Percentiles rank a stretch among this genome's conserved stretches.
These are phyloP conservation scores for Saguinus imperator DNA, from an alignment of 2,113 vertebrate species.

Conservation along the genomic window DNA sequence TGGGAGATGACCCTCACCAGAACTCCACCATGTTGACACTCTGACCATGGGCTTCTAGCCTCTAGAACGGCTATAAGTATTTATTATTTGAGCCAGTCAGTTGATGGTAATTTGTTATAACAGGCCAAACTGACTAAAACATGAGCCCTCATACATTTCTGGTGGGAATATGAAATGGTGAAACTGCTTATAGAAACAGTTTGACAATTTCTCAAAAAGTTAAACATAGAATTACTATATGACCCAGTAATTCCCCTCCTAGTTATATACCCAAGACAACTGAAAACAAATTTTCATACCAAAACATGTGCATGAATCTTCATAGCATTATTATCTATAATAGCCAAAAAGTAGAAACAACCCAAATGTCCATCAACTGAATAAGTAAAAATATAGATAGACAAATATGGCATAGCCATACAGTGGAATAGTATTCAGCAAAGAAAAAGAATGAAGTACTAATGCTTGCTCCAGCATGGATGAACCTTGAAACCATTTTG, in stretches of 20 bases:
- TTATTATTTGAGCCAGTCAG: not conserved
- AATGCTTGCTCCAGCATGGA: not conserved
- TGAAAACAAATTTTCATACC: not conserved
- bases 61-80: not conserved
- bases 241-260: not conserved
- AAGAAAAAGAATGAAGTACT: not conserved
- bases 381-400: not conserved
- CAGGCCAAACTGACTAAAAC: not conserved
- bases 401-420: not conserved
- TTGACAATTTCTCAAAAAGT: not conserved
- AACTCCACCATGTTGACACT: not conserved
- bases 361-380: not conserved
- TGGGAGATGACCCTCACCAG: not conserved
- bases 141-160: not conserved
- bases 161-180: not conserved
- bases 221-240: constrained; percentile 7
- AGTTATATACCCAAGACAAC: not conserved
- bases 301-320: not conserved
- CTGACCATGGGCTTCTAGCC: not conserved
- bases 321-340: not conserved
- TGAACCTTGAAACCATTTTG: not conserved
- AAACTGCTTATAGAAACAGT: not conserved
- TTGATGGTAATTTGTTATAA: not conserved
- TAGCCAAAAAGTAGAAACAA: not conserved
- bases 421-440: not conserved